Evolutionary conservation across 2,888 invertebrate species (phyloP), one percentile per base, ranked within the genome.

Genomic region (Polia nebulosa): DNA sequence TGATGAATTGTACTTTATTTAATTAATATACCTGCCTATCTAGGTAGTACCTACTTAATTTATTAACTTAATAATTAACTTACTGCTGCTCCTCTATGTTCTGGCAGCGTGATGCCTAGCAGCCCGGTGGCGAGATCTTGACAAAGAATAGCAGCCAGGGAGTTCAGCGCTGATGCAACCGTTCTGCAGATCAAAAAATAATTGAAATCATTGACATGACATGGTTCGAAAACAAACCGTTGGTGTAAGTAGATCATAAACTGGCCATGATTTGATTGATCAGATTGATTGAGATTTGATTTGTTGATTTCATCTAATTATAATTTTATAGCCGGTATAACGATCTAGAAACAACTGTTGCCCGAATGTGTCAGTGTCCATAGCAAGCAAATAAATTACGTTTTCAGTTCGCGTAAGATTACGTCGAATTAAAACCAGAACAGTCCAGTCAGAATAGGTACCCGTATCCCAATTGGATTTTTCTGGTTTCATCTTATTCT

Each of bases 151-250:
- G 99, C 99, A 0, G 99, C 97, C 75, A 99, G 93, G 0, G 99
- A 99, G 89, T 99, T 99, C 66, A 99, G 91, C 0, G 99, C 99
- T n/a, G 99, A 98, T 0, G 99, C 99, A 7, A 99, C 98, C 8
- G 99, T 99, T 84, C 99, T 99, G 92, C 59, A 94, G 39, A 52
- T n/a, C 36, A 13, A 45, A 61, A 1, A 56, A 45, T 27, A 7
- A 17, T 41, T 8, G 3, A 1, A 20, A 39, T 58, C n/a, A 9
- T 65, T 47, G 9, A 4, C 27, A 20, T 52, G 36, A 13, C 3
- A 29, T 29, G 15, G n/a, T 29, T 72, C 7, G 29, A n/a, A 51
- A 29, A 53, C 5, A 55, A 44, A 44, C 29, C 15, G 22, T 39
- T 32, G 20, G 6, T 32, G 0, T 52, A 32, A 29, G 17, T 27